Conservation (phyloP, 1,140 invertebrate species). For the Neodiprion fabricii region DNA sequence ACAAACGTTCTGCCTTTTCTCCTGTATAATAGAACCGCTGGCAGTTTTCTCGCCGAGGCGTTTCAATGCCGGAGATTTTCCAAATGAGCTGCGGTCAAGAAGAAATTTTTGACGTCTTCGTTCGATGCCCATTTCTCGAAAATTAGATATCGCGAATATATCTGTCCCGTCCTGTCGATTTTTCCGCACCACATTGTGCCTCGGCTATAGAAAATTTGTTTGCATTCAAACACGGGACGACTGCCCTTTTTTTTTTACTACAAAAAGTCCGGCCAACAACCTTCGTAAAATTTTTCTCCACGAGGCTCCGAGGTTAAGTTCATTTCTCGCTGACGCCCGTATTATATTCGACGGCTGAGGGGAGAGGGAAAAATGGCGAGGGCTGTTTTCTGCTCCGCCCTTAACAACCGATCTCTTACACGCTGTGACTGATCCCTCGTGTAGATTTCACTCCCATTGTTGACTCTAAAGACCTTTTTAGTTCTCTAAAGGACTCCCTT, state of each 20-base stretch:
- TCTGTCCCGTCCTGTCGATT: no score
- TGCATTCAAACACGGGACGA: not conserved
- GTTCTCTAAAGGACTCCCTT: not conserved
- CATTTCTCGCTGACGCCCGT: no score
- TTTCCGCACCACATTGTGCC: not conserved
- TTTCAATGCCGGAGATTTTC: not conserved
- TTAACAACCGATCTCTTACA: not conserved
- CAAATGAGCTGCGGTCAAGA: not conserved
- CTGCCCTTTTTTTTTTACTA: no score
- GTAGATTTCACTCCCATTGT: constrained; percentile 2
- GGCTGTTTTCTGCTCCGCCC: not conserved
- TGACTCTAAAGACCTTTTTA: constrained; percentile 7
- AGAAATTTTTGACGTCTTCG: not conserved
- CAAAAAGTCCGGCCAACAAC: no score
- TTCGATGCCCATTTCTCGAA: not conserved
- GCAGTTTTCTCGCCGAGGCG: not conserved
- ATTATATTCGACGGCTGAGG: not conserved
- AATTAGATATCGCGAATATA: not conserved
- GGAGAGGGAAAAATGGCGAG: not conserved
- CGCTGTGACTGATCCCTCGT: not conserved
- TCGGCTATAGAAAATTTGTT: not conserved
- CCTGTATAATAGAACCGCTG: no score
- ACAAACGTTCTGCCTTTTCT: no score
- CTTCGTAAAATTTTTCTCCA: no score
- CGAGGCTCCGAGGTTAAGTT: no score